Conservation (phyloP, 1,140 invertebrate species). For the Calliphora vicina region DNA sequence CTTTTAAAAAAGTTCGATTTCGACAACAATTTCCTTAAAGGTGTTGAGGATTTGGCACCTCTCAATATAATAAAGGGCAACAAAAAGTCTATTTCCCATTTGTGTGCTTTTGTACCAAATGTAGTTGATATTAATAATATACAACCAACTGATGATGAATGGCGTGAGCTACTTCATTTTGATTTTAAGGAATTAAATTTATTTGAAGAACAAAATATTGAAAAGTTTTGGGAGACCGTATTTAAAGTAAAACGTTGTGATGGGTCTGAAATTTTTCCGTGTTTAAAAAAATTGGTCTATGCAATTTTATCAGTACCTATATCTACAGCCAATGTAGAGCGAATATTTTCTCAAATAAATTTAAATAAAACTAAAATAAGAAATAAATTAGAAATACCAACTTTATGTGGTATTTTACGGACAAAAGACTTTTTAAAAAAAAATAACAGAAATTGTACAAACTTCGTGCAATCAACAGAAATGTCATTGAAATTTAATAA, state of each 20-base stretch:
- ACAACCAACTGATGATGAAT: background rate
- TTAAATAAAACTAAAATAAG: background rate
- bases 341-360: background rate
- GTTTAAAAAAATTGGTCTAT: background rate
- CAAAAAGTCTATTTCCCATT: background rate
- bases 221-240: background rate
- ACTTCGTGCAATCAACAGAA: background rate
- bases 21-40: background rate
- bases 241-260: background rate
- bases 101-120: background rate
- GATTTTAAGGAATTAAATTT: background rate
- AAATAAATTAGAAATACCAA: background rate
- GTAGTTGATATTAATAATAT: background rate
- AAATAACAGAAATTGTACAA: background rate
- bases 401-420: background rate
- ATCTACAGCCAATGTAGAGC: background rate
- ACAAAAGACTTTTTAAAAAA: background rate
- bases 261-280: background rate
- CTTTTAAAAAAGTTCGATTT: background rate
- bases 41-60: too few relatives aligned
- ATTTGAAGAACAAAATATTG: background rate
- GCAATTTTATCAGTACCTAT: background rate
- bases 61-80: too few relatives aligned
- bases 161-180: background rate
- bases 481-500: background rate